phyloP scores from a whole-genome alignment of 1,140 invertebrate species.

The Frieseomelitta varia region DNA sequence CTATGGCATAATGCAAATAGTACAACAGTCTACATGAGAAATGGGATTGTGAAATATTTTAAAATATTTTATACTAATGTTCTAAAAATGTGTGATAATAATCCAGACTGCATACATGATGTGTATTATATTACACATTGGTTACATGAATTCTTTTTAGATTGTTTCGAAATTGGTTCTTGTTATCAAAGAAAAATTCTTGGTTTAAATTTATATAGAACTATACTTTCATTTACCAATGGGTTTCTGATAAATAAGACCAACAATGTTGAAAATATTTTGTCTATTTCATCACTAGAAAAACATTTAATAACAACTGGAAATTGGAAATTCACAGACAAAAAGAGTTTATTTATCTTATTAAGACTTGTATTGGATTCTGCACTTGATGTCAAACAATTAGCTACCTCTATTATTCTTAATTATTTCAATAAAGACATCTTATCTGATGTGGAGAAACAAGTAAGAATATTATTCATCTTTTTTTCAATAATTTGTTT shows the following conservation, averaged over 20 bases:
- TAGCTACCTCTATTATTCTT: constrained; percentile 77
- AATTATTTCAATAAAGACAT: constrained; percentile 72
- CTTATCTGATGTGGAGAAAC: constrained; percentile 60
- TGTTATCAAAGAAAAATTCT: constrained; percentile 83
- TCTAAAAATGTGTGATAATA: constrained; percentile 53
- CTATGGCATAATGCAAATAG: constrained; percentile 69
- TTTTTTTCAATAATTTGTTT: constrained; percentile 31
- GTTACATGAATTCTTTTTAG: constrained; percentile 80
- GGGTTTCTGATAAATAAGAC: constrained; percentile 2
- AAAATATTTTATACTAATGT: constrained; percentile 65
- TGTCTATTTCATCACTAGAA: constrained; percentile 9
- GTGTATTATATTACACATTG: constrained; percentile 78
- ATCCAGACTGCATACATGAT: constrained; percentile 12
- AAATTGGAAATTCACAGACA: constrained; percentile 75
- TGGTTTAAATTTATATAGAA: constrained; percentile 77
- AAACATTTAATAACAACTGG: constrained; percentile 53
- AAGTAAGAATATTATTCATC: constrained; percentile 56
- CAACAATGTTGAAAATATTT: constrained; percentile 1
- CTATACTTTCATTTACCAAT: constrained; percentile 66
- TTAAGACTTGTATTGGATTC: constrained; percentile 78
- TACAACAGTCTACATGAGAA: constrained; percentile 65
- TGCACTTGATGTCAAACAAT: constrained; percentile 80
- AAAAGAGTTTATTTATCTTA: constrained; percentile 67
- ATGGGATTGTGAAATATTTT: constrained; percentile 70
- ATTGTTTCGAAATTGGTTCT: constrained; percentile 81